Evolutionary conservation across 2,113 vertebrate species (phyloP), one percentile per base, ranked within the genome.

Genomic region (Atractosteus spatula): DNA sequence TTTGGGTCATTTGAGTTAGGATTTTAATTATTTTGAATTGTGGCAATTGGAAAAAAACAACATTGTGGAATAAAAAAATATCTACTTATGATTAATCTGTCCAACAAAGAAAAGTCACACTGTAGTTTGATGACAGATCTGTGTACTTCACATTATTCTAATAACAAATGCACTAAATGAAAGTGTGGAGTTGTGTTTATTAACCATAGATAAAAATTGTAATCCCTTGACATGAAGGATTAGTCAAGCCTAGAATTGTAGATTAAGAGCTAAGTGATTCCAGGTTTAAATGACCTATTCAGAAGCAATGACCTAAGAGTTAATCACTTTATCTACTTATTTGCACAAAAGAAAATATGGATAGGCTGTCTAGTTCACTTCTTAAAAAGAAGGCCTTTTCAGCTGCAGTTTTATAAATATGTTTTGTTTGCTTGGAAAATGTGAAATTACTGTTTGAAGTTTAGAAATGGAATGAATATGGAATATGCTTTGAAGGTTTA

Each of bases 281-380:
- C 64, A 66, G 11, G 12, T 66, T 45, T 45, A 66, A 16, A 45
- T 45, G 3, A 10, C 13, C 43, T 13, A n/a, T 66, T 66, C 43
- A 14, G 43, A 13, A 44, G 43, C 43, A 16, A 2, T 47, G 64
- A 45, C 64, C 64, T 47, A 42, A 47, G 42, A n/a, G n/a, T 66
- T 45, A 66, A 47, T 66, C 43, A 44, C 64, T 47, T 66, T 14
- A 45, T 42, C 64, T 66, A 66, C 43, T 66, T 65, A 43, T 42
- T 42, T 44, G 14, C 64, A 66, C 64, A 11, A 66, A 6, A 66
- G 64, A 42, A 66, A 42, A 11, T 7, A 14, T 14, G 64, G 64
- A 44, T 45, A 66, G 7, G 64, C 64, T 44, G 45, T n/a, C 64
- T 45, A 42, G n/a, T 66, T 65, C 11, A 41, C 11, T 44, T 44